Percentiles rank a stretch among this genome's conserved stretches.
phyloP scores from a whole-genome alignment of 2,888 invertebrate species.

The Tipula lateralis region DNA sequence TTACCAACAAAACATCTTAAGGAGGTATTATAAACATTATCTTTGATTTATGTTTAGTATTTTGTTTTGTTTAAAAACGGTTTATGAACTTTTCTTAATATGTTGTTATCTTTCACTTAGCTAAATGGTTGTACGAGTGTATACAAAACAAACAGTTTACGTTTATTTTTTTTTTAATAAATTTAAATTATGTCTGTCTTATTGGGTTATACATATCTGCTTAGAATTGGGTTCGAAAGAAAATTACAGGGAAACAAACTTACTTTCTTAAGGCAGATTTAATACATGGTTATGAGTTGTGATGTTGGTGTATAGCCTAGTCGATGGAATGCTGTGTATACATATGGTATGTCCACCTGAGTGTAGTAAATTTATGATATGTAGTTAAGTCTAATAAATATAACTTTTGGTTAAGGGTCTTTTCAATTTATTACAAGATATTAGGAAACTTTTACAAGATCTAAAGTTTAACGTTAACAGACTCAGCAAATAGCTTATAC shows the following conservation, averaged over 20 bases:
- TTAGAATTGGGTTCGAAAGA: background rate
- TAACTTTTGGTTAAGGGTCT: too few relatives aligned
- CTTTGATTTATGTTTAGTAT: background rate
- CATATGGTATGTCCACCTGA: too few relatives aligned
- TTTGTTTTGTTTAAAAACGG: background rate
- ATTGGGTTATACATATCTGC: background rate
- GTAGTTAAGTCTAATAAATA: too few relatives aligned
- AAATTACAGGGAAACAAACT: background rate
- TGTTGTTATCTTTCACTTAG: constrained; percentile 11
- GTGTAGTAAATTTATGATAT: too few relatives aligned
- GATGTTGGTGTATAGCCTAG: background rate
- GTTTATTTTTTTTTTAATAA: background rate
- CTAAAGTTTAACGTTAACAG: too few relatives aligned
- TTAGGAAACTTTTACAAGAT: too few relatives aligned
- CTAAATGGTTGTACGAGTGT: background rate
- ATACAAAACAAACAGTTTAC: background rate
- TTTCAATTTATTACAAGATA: too few relatives aligned
- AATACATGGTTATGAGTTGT: background rate
- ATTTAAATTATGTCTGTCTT: background rate
- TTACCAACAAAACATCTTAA: background rate
- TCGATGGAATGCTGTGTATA: background rate
- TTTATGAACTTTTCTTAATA: constrained; percentile 3
- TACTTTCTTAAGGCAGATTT: background rate
- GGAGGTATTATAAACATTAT: constrained; percentile 19
- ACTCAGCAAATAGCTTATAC: too few relatives aligned